Percentiles rank a stretch among this genome's conserved stretches.
These are phyloP conservation scores for Macquaria australasica DNA, from an alignment of 2,113 vertebrate genomes.

Conservation along the genomic window DNA sequence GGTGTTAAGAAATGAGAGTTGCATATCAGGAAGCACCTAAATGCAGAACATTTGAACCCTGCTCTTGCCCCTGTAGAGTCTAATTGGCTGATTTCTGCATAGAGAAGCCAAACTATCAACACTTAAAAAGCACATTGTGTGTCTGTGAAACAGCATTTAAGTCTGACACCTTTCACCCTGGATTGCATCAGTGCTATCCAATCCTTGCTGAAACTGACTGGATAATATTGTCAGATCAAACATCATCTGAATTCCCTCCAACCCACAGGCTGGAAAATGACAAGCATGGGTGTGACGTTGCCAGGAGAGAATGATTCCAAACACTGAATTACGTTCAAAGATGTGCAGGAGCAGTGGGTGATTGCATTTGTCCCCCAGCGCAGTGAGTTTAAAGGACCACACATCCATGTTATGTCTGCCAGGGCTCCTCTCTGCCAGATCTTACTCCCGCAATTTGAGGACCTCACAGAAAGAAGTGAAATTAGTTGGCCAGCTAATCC, in stretches of 20 bases:
- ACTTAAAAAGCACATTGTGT: not conserved
- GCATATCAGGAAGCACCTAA: not conserved
- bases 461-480: slow-evolving; percentile 88
- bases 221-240: slow-evolving; percentile 31
- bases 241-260: slow-evolving; percentile 24
- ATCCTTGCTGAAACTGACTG: slow-evolving; percentile 19
- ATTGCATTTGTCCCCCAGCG: slow-evolving; percentile 51
- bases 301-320: slow-evolving; percentile 32
- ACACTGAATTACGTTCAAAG: slow-evolving; percentile 37
- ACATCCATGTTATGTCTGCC: slow-evolving; percentile 80
- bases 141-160: slow-evolving; percentile 3
- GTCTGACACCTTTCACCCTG: slow-evolving; percentile 10
- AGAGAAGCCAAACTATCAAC: not conserved
- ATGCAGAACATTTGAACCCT: not conserved
- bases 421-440: slow-evolving; percentile 68
- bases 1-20: not conserved
- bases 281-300: not conserved
- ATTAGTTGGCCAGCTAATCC: slow-evolving; percentile 86
- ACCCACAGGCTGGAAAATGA: not conserved
- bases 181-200: not conserved
- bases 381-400: slow-evolving; percentile 56
- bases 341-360: slow-evolving; percentile 49
- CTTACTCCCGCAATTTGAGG: slow-evolving; percentile 80
- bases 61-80: not conserved
- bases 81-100: not conserved